Conservation (phyloP, 2,888 invertebrate species). For the Emmelina monodactyla region DNA sequence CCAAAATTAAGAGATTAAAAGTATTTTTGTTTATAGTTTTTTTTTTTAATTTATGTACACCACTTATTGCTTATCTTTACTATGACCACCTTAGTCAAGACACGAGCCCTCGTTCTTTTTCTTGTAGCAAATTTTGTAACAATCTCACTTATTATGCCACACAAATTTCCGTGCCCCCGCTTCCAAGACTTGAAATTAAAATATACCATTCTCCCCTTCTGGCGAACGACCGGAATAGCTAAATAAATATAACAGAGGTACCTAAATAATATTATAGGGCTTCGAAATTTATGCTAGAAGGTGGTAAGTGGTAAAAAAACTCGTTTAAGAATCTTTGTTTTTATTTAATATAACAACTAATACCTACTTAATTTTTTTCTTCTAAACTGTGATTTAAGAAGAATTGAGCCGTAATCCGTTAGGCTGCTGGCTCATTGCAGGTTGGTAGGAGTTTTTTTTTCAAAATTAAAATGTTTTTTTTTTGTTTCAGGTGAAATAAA, state of each 20-base stretch:
- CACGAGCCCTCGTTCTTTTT: conserved; percentile 63
- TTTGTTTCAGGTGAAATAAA: conserved; percentile 26
- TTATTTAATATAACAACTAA: no score
- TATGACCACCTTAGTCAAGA: conserved; percentile 23
- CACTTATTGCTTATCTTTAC: conserved; percentile 23
- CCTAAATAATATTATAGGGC: no score
- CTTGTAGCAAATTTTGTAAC: conserved; percentile 67
- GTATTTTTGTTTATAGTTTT: neutral
- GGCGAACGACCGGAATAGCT: conserved; percentile 48
- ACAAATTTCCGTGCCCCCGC: conserved; percentile 61
- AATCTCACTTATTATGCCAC: conserved; percentile 68
- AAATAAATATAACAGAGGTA: conserved; percentile 52
- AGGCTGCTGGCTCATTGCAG: no score
- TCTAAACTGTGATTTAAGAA: no score
- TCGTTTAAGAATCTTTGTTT: no score
- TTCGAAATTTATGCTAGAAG: no score
- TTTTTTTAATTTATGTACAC: neutral
- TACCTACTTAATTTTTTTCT: no score
- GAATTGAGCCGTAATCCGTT: no score
- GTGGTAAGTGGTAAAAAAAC: no score
- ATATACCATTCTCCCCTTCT: conserved; percentile 47
- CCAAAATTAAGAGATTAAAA: neutral
- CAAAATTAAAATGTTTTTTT: no score
- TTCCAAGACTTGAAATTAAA: conserved; percentile 64
- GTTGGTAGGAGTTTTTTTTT: no score